Evolutionary conservation across 2,113 vertebrate species (phyloP), one percentile per base, ranked within the genome.

Genomic region (Nettapus auritus): DNA sequence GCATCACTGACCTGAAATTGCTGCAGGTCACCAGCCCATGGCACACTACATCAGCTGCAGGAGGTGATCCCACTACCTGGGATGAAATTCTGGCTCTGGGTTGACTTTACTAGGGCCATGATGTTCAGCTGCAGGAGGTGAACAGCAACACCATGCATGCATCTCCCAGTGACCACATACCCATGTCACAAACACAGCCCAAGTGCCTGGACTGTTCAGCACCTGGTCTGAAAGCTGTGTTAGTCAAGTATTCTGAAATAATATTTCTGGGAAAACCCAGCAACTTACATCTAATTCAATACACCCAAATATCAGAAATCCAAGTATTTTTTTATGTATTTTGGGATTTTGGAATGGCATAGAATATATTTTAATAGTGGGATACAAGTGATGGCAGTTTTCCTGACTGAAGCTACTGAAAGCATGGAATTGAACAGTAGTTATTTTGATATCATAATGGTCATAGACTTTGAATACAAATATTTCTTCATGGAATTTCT

Each of bases 71-170:
- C n/a, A n/a, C n/a, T n/a, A 21, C 38, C 40, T 31, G 40, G 25
- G 63, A 9, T 71, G 62, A 55, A 82, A 55, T 70, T 59, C 48
- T 26, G 31, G 28, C 71, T 33, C 55, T 63, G 40, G 67, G 12
- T 13, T 88, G 86, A 57, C 36, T 83, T 94, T 29, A 3, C n/a
- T 1, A 0, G 1, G 33, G 6, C 13, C 33, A 8, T 0, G 13
- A 9, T 6, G 8, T 34, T 57, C n/a, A 22, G 14, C 8, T 11
- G 50, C 20, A 36, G 5, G 4, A 5, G n/a, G 38, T 13, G 70
- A 57, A 2, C 8, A 50, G 40, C 0, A 1, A 16, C 36, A 9
- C 5, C 76, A 11, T 0, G 0, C 52, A 12, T 11, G 7, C 40
- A 6, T 3, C 42, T 33, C 31, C 3, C 1, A 16, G 25, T 12